Percentiles rank a stretch among this genome's conserved stretches.
Conservation (phyloP, 2,797 vertebrate genomes). For the Spondyliosoma cantharus region DNA sequence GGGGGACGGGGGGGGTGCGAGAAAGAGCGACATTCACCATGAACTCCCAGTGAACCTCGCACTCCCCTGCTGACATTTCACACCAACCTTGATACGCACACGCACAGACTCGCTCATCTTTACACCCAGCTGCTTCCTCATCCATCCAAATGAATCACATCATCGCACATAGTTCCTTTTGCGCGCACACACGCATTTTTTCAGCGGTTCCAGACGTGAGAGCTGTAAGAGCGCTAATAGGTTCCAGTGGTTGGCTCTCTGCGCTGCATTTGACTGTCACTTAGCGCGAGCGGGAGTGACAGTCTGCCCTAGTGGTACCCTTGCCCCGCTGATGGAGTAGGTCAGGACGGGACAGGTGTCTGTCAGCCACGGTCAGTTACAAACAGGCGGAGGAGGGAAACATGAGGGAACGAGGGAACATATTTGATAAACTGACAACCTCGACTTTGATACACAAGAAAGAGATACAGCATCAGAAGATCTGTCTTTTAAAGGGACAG, state of each 20-base stretch:
- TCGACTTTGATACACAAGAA: neutral
- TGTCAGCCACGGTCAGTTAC: slow-evolving; percentile 35
- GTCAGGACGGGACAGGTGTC: slow-evolving; percentile 65
- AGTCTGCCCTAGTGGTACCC: slow-evolving; percentile 34
- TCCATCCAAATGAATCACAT: slow-evolving; percentile 46
- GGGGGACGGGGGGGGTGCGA: neutral
- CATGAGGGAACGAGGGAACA: neutral
- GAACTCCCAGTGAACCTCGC: slow-evolving; percentile 72
- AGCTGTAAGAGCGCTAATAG: slow-evolving; percentile 54
- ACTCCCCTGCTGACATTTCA: slow-evolving; percentile 62
- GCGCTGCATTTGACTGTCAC: slow-evolving; percentile 57
- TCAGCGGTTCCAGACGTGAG: neutral
- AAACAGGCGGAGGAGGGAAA: neutral
- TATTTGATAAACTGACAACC: neutral
- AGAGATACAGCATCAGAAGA: neutral
- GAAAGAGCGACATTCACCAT: slow-evolving; percentile 42
- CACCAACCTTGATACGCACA: slow-evolving; percentile 31
- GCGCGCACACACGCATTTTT: neutral
- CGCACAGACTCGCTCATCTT: neutral
- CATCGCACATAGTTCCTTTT: slow-evolving; percentile 17
- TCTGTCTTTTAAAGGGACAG: too few relatives aligned
- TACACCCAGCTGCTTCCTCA: slow-evolving; percentile 26
- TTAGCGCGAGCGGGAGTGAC: slow-evolving; percentile 65
- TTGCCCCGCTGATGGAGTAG: slow-evolving; percentile 52
- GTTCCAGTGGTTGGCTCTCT: slow-evolving; percentile 46